phyloP scores from a whole-genome alignment of 2,888 invertebrate genomes.

The Arge pagana region DNA sequence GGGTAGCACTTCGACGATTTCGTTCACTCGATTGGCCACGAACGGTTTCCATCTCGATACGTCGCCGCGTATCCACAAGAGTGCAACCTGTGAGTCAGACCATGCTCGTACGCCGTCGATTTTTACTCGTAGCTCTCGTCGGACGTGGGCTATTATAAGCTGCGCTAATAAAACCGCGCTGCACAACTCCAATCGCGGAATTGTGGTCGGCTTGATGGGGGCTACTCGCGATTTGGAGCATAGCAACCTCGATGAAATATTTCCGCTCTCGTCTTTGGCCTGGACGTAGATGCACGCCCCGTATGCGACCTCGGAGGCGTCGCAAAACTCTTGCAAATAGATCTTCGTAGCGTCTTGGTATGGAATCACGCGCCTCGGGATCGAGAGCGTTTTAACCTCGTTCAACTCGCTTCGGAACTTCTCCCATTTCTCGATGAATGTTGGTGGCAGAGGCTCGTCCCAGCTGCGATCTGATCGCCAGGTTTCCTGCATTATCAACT shows the following conservation, averaged over 20 bases:
- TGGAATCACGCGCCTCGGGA: constrained; percentile 19
- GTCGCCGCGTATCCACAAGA: constrained; percentile 32
- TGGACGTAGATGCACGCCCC: constrained; percentile 24
- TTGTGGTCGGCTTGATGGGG: constrained; percentile 23
- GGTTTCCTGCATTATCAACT: constrained; percentile 28
- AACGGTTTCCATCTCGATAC: constrained; percentile 30
- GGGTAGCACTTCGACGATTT: constrained; percentile 21
- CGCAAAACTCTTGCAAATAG: constrained; percentile 34
- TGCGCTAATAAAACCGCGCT: constrained; percentile 16
- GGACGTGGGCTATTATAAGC: constrained; percentile 16
- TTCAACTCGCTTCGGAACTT: constrained; percentile 14
- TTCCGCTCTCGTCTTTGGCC: background rate
- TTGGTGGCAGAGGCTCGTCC: constrained; percentile 34
- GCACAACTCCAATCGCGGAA: constrained; percentile 28
- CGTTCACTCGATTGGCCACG: constrained; percentile 29
- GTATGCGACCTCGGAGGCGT: constrained; percentile 30
- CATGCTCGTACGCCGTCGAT: no score
- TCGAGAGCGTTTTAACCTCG: background rate
- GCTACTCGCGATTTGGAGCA: constrained; percentile 33
- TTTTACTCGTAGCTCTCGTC: no score
- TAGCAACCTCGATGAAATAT: constrained; percentile 3
- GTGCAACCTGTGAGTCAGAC: constrained; percentile 32
- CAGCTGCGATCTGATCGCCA: constrained; percentile 36
- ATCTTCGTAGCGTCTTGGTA: background rate
- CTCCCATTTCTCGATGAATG: constrained; percentile 17